Evolutionary conservation across 1,140 invertebrate species (phyloP).

Genomic region (Lithobius niger): DNA sequence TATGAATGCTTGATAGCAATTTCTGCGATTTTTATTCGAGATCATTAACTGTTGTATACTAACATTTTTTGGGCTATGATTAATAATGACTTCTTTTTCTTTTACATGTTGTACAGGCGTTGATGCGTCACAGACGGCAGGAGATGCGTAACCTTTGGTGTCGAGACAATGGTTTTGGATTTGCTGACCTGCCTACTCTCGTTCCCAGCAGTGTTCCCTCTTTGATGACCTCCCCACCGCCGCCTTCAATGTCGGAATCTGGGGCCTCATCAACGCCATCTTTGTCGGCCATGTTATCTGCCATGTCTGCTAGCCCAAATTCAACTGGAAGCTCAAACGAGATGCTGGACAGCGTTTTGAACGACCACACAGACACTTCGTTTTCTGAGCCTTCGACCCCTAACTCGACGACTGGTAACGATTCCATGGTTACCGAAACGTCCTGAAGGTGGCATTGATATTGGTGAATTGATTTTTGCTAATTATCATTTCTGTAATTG

Average conservation of each 20-base stretch:
- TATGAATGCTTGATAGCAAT: no score
- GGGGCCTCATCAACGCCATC: not conserved
- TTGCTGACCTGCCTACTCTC: not conserved
- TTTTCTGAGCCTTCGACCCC: constrained; percentile 7
- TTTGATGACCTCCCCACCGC: not conserved
- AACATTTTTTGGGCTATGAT: not conserved
- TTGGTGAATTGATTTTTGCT: no score
- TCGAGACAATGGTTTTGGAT: constrained; percentile 40
- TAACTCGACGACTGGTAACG: constrained; percentile 4
- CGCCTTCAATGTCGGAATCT: not conserved
- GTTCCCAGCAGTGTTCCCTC: not conserved
- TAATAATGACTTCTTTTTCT: not conserved
- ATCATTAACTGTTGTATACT: no score
- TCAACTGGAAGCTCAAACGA: not conserved
- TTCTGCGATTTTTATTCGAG: no score
- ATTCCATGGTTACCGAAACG: not conserved
- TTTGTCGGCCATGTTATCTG: not conserved
- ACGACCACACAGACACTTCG: constrained; percentile 4
- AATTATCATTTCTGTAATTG: no score
- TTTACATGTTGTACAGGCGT: constrained; percentile 30
- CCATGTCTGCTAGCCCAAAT: not conserved
- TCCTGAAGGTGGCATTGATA: not conserved
- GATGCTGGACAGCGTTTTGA: not conserved
- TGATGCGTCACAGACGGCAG: constrained; percentile 87
- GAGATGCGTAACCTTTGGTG: constrained; percentile 89